Conservation (phyloP, 2,888 invertebrate genomes). For the Smittia sp. region DNA sequence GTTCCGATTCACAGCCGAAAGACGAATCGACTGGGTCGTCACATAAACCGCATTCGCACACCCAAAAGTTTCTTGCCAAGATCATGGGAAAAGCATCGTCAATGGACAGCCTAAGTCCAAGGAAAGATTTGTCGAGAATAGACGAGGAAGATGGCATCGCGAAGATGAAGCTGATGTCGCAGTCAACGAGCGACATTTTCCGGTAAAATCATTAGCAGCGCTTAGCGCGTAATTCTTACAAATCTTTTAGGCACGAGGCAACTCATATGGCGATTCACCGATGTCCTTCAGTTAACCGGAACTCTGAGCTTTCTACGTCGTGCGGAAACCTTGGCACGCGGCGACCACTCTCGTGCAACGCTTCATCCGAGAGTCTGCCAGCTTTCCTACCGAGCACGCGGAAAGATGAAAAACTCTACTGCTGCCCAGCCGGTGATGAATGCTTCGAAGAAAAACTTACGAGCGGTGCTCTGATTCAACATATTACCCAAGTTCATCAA, state of each 20-base stretch:
- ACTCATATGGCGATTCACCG: conserved; percentile 42
- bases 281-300: conserved; percentile 43
- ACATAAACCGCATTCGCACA: conserved; percentile 47
- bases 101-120: conserved; percentile 53
- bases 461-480: conserved; percentile 45
- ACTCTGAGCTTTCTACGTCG: conserved; percentile 30
- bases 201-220: conserved; percentile 43
- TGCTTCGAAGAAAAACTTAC: conserved; percentile 43
- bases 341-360: conserved; percentile 43
- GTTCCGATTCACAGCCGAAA: conserved; percentile 41
- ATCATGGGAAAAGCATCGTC: conserved; percentile 56
- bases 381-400: conserved; percentile 38
- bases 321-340: conserved; percentile 36
- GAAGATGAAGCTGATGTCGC: conserved; percentile 51
- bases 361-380: conserved; percentile 43
- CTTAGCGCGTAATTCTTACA: background rate
- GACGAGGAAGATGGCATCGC: conserved; percentile 46
- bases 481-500: conserved; percentile 46
- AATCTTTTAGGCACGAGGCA: conserved; percentile 5
- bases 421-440: conserved; percentile 43
- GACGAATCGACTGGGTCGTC: conserved; percentile 42
- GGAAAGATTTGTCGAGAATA: conserved; percentile 43
- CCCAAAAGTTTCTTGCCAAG: conserved; percentile 56
- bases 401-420: conserved; percentile 40
- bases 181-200: conserved; percentile 55